phyloP scores from a whole-genome alignment of 2,113 vertebrate species.

The Agapornis roseicollis region DNA sequence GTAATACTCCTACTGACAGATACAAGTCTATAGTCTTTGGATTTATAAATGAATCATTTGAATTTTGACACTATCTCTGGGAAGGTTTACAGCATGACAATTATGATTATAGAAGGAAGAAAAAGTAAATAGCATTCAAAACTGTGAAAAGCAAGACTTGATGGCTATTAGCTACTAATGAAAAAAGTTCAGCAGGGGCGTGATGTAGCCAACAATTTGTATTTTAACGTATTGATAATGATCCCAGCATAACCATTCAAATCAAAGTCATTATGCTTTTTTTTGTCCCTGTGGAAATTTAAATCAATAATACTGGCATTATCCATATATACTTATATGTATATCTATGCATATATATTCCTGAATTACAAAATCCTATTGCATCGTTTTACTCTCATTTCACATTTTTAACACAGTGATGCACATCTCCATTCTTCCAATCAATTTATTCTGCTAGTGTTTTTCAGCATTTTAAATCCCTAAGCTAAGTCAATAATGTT shows the following conservation, averaged over 20 bases:
- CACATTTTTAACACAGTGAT: slow-evolving; percentile 53
- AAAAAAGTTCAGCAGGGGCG: slow-evolving; percentile 60
- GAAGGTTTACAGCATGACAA: slow-evolving; percentile 13
- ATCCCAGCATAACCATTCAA: slow-evolving; percentile 43
- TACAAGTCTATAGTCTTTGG: not conserved
- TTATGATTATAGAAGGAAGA: slow-evolving; percentile 31
- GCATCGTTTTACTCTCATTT: slow-evolving; percentile 55
- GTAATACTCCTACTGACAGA: not conserved
- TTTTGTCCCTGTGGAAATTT: slow-evolving; percentile 51
- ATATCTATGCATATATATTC: not conserved
- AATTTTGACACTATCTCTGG: slow-evolving; percentile 23
- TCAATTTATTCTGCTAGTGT: slow-evolving; percentile 72
- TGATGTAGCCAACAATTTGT: slow-evolving; percentile 57
- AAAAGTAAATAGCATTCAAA: slow-evolving; percentile 46
- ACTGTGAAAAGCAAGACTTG: slow-evolving; percentile 47
- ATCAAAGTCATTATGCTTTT: slow-evolving; percentile 35
- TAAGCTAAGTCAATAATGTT: slow-evolving; percentile 76
- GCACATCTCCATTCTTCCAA: slow-evolving; percentile 62
- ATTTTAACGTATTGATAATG: slow-evolving; percentile 70
- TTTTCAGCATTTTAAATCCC: slow-evolving; percentile 74
- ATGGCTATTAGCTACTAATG: slow-evolving; percentile 65
- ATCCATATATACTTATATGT: not conserved
- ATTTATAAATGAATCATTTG: slow-evolving; percentile 36
- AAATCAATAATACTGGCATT: slow-evolving; percentile 60
- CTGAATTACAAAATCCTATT: slow-evolving; percentile 17